Conservation (phyloP, 2,888 invertebrate species). For the Cryptosula pallasiana region DNA sequence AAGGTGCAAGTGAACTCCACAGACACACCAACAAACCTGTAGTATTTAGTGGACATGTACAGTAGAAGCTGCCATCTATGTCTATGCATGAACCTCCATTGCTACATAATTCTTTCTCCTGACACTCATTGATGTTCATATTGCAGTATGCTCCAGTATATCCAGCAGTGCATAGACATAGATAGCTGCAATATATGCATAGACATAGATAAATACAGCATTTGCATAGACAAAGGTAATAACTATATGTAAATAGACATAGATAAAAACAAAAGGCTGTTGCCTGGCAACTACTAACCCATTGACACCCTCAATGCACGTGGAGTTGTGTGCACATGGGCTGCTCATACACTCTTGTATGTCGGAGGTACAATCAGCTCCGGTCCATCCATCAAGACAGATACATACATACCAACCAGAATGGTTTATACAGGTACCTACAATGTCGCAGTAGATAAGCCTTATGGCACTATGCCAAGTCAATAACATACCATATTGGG, state of each 20-base stretch:
- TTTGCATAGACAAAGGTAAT: too few relatives aligned
- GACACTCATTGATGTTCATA: neutral
- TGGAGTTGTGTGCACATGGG: constrained; percentile 10
- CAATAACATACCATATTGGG: too few relatives aligned
- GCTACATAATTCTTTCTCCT: neutral
- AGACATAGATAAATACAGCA: too few relatives aligned
- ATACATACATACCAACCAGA: neutral
- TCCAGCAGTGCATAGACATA: neutral
- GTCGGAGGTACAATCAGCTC: constrained; percentile 3
- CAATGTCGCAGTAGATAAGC: too few relatives aligned
- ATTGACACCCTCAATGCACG: constrained; percentile 10
- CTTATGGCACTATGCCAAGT: too few relatives aligned
- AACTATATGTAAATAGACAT: too few relatives aligned
- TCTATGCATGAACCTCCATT: neutral
- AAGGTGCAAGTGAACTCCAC: too few relatives aligned
- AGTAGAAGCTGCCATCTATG: neutral
- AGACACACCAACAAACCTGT: too few relatives aligned
- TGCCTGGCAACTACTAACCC: neutral
- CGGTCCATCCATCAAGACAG: neutral
- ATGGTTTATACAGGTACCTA: neutral
- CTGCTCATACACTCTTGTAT: neutral
- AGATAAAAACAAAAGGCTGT: too few relatives aligned
- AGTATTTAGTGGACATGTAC: neutral
- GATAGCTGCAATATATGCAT: neutral
- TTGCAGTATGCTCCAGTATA: neutral